A percentile compares a stretch with the other conserved stretches of the same genome.
phyloP scores from a whole-genome alignment of 1,140 invertebrate genomes.

The Euura saliciscinereae region DNA sequence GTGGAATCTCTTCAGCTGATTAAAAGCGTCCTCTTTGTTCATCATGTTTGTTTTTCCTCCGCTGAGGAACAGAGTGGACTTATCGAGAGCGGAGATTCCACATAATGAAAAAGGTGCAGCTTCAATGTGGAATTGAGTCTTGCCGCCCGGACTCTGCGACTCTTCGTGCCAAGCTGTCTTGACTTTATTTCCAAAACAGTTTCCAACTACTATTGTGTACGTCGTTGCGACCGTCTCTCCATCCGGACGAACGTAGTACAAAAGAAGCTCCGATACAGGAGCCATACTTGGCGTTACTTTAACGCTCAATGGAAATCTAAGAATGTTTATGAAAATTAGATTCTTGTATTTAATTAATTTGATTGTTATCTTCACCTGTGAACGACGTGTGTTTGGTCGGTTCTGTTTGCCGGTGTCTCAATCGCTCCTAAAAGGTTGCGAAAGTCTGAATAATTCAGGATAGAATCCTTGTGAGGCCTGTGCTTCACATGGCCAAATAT shows the following conservation, averaged over 20 bases:
- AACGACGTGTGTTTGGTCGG: slow-evolving; percentile 36
- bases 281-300: slow-evolving; percentile 74
- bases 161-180: slow-evolving; percentile 57
- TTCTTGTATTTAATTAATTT: slow-evolving; percentile 4
- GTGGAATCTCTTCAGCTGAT: slow-evolving; percentile 48
- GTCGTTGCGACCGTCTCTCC: slow-evolving; percentile 72
- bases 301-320: slow-evolving; percentile 51
- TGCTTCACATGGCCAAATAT: slow-evolving; percentile 54
- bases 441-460: slow-evolving; percentile 53
- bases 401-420: slow-evolving; percentile 40
- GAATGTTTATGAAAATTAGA: slow-evolving; percentile 11
- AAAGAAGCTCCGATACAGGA: slow-evolving; percentile 72
- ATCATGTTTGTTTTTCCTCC: slow-evolving; percentile 42
- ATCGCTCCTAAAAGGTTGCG: slow-evolving; percentile 47
- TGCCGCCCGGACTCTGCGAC: slow-evolving; percentile 58
- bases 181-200: slow-evolving; percentile 67
- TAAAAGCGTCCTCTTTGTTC: slow-evolving; percentile 45
- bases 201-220: slow-evolving; percentile 59
- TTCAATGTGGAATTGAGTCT: slow-evolving; percentile 58
- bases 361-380: slow-evolving; percentile 35
- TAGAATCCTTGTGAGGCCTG: slow-evolving; percentile 45
- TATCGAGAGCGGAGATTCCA: slow-evolving; percentile 66
- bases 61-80: slow-evolving; percentile 62
- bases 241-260: slow-evolving; percentile 77
- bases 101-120: slow-evolving; percentile 64